Percentiles rank a stretch among this genome's conserved stretches.
Evolutionary conservation across 2,113 vertebrate genomes (phyloP).

Genomic region (Oophaga pumilio): DNA sequence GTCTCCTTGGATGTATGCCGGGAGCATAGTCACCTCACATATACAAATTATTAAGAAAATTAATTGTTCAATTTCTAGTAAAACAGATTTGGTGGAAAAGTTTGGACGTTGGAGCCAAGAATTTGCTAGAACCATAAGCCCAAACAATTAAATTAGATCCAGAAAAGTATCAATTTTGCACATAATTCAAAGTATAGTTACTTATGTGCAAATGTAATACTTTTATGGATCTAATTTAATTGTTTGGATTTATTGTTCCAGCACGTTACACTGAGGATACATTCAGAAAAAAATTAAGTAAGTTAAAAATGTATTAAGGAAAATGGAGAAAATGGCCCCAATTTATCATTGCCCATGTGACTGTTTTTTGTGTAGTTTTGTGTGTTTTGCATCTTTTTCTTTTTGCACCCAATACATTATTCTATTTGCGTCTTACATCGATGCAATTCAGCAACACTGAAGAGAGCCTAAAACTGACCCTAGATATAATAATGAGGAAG

Average conservation of each 20-base stretch:
- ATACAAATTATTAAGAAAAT: conserved; percentile 33
- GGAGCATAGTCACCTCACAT: background rate
- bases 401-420: too few relatives aligned
- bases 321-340: too few relatives aligned
- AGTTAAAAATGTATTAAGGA: too few relatives aligned
- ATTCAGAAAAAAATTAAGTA: too few relatives aligned
- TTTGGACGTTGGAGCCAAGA: conserved; percentile 35
- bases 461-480: too few relatives aligned
- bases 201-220: conserved; percentile 38
- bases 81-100: conserved; percentile 46
- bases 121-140: conserved; percentile 16
- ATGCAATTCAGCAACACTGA: background rate
- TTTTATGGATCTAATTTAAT: conserved; percentile 2
- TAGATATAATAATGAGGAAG: too few relatives aligned
- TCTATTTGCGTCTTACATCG: too few relatives aligned
- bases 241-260: background rate
- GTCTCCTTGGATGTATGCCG: conserved; percentile 24
- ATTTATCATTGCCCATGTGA: too few relatives aligned
- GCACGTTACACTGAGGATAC: background rate
- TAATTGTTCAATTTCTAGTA: conserved; percentile 50
- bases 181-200: background rate
- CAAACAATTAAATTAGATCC: background rate
- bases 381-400: too few relatives aligned
- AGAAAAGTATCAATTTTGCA: conserved; percentile 42
- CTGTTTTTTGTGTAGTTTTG: too few relatives aligned